Base-by-base conservation (phyloP, 1,140 invertebrate species). In the Drosophila seguyi region DNA sequence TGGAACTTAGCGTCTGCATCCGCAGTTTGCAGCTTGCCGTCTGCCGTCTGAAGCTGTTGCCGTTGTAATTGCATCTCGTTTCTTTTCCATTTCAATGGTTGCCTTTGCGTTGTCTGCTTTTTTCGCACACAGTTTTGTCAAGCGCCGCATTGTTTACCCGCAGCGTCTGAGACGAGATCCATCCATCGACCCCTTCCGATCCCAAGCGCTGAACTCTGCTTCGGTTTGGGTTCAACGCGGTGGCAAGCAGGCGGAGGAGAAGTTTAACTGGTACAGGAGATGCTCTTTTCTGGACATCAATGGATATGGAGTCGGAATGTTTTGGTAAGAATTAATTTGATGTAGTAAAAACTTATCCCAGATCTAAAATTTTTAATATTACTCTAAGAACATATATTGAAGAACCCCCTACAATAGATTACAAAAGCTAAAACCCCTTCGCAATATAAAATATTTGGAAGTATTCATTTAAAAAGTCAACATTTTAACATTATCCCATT, bases 61-160 rank as follows among this genome's bases (percentile, higher is more conserved):
- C 31, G 62, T 65, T 90, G 63, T 90, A 90, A 84, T 90, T 90
- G 85, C 81, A 65, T 44, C 44, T 63, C 53, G 58, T 85, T 82
- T 75, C 67, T 48, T 77, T 80, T 80, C 65, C 53, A 60, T 90
- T 81, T 77, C 73, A 67, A 88, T 80, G 73, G 76, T 80, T 77
- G 67, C 31, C 31, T 63, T 61, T 60, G 55, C 61, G 53, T 61
- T 56, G 74, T 55, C 67, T 72, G 52, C 27, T 34, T 67, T 75
- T 73, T 72, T 75, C 75, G 53, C 75, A 76, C 31, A 68, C 44
- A 67, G 73, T 77, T 78, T 77, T 78, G 74, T 78, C 75, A 77
- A 76, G 42, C 74, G 76, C 48, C 65, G 66, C 66, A 79, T 71
- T 79, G 75, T 79, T 79, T 73, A 58, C 45, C 75, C 66, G 61